These are phyloP conservation scores for Latheticus oryzae DNA, from an alignment of 2,888 invertebrate genomes.

Conservation along the genomic window DNA sequence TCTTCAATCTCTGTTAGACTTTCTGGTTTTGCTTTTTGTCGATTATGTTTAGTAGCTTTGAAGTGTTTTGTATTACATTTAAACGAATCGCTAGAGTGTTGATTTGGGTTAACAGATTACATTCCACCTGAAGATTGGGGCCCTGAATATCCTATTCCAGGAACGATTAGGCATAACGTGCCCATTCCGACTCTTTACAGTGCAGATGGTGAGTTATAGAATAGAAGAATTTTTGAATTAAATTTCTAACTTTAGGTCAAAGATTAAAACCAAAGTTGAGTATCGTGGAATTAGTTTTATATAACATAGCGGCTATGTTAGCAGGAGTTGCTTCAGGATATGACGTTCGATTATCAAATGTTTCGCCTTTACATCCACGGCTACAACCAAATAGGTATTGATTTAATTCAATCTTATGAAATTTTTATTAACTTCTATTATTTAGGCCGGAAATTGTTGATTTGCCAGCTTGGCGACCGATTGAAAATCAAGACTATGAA, in stretches of 20 bases:
- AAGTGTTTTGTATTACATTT: conserved; percentile 36
- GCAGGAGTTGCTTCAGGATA: conserved; percentile 93
- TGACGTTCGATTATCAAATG: conserved; percentile 90
- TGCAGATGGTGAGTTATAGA: conserved; percentile 71
- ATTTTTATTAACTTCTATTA: not conserved
- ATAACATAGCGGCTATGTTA: conserved; percentile 91
- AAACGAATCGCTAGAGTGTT: conserved; percentile 42
- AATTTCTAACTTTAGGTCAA: conserved; percentile 59
- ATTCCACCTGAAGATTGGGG: conserved; percentile 73
- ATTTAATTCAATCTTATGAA: conserved; percentile 9
- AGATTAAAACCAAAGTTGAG: conserved; percentile 76
- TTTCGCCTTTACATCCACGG: conserved; percentile 84
- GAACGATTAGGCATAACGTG: conserved; percentile 70
- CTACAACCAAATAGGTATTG: conserved; percentile 78
- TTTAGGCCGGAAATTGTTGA: conserved; percentile 59
- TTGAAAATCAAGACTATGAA: conserved; percentile 68
- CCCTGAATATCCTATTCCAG: conserved; percentile 71
- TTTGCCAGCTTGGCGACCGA: conserved; percentile 62
- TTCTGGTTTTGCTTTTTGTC: conserved; percentile 28
- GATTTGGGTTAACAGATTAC: conserved; percentile 61
- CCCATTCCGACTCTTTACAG: conserved; percentile 87
- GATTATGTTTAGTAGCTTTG: conserved; percentile 31
- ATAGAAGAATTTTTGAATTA: conserved; percentile 1
- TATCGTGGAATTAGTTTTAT: conserved; percentile 82
- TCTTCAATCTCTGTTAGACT: conserved; percentile 31